phyloP scores from a whole-genome alignment of 2,797 vertebrate species.

The Lepidocolaptes lacrymiger region DNA sequence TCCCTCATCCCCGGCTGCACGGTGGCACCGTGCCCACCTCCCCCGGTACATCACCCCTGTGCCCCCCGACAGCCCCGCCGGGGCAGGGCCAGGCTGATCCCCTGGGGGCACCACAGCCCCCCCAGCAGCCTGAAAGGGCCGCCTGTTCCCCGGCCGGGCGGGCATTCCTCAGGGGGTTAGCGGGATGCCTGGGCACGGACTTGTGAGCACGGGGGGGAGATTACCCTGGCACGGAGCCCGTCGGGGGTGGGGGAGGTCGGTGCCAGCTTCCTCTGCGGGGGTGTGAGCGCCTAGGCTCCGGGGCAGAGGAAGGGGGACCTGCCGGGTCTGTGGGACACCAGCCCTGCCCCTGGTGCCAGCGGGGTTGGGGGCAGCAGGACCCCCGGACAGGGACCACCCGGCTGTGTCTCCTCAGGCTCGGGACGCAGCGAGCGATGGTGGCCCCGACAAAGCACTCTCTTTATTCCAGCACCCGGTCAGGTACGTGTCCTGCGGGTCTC shows the following conservation, averaged over 20 bases:
- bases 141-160: neutral
- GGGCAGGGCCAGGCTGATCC: neutral
- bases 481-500: constrained; percentile 52
- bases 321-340: neutral
- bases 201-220: neutral
- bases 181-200: neutral
- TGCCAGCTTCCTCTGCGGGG: neutral
- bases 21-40: neutral
- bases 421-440: neutral
- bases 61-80: neutral
- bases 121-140: neutral
- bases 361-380: neutral
- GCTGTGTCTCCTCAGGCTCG: constrained; percentile 71
- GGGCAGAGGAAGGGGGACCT: neutral
- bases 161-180: constrained; percentile 63
- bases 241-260: no score
- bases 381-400: neutral
- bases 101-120: neutral
- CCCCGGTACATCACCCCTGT: neutral
- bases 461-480: constrained; percentile 85
- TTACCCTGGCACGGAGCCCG: constrained; percentile 21
- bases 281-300: rapidly evolving
- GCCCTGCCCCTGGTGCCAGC: neutral
- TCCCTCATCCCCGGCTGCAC: no score
- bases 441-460: constrained; percentile 66